Evolutionary conservation across 2,113 vertebrate genomes (phyloP), one percentile per base, ranked within the genome.

Genomic region (Haemorhous mexicanus): DNA sequence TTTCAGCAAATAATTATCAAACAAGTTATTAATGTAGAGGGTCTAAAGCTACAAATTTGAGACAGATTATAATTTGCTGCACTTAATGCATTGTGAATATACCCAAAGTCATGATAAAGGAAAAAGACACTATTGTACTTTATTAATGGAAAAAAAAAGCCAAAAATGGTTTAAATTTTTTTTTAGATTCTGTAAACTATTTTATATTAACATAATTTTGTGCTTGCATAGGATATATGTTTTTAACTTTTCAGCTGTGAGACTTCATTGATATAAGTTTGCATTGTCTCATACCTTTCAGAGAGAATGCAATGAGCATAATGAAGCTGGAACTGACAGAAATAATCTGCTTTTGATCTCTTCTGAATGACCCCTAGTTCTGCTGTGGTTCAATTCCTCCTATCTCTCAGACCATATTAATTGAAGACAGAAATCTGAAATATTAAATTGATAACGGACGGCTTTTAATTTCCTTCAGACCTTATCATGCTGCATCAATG

Each of bases 381-480:
- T 56, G 79, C n/a, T 4, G 7, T 0, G 16, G 44, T 84, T 90
- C 90, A 95, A 58, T 68, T 93, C 52, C 35, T 91, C 55, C 44
- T 76, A 53, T 73, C 32, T 88, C 46, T 86, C 78, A 80, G 80
- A 49, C n/a, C 2, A 2, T 28, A 93, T 68, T 79, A 96, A 96
- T 91, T 96, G 47, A 61, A 82, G 95, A 91, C 77, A 89, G 89
- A 61, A 67, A 82, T 91, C 82, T 94, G 80, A 94, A 91, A 91
- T 86, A 89, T 77, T 94, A 89, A 84, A 94, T 70, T 78, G 89
- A 80, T 85, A 95, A 91, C 0, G 8, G 66, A 24, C 5, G 7
- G 70, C 55, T 90, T 95, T 96, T 95, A 44, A 96, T 96, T 97
- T 96, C 74, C 82, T 92, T 84, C 70, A 87, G 81, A 70, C 61